A percentile compares a stretch with the other conserved stretches of the same genome.
Evolutionary conservation across 2,888 invertebrate species (phyloP).

Genomic region (Chydorus sphaericus): DNA sequence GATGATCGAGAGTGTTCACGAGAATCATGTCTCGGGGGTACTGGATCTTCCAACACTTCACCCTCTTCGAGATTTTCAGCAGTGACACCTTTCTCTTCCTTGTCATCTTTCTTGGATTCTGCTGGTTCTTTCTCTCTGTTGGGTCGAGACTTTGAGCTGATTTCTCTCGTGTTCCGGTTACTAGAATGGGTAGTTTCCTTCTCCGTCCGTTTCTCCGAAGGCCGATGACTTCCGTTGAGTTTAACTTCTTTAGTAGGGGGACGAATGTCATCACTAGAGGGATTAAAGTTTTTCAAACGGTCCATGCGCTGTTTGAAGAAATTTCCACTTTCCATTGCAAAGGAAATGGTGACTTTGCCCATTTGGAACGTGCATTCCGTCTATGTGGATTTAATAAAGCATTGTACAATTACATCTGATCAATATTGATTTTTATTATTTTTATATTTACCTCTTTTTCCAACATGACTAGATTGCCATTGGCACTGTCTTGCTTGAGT

Average conservation of each 20-base stretch:
- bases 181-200: no score
- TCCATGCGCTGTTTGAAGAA: neutral
- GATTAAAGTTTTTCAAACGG: neutral
- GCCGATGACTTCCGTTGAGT: no score
- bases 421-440: no score
- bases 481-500: neutral
- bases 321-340: neutral
- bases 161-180: neutral
- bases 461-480: neutral
- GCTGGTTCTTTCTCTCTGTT: neutral
- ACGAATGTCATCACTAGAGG: no score
- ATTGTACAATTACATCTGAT: neutral
- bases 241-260: no score
- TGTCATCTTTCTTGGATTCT: neutral
- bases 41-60: neutral
- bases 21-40: neutral
- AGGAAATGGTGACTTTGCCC: neutral
- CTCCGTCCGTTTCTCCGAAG: no score
- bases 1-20: neutral
- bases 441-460: neutral
- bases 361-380: slow-evolving; percentile 5
- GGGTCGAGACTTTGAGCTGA: neutral
- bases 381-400: neutral
- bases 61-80: neutral
- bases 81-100: neutral